Percentiles rank a stretch among this genome's conserved stretches.
Conservation (phyloP, 1,140 invertebrate genomes). For the Zelostemma sp. region DNA sequence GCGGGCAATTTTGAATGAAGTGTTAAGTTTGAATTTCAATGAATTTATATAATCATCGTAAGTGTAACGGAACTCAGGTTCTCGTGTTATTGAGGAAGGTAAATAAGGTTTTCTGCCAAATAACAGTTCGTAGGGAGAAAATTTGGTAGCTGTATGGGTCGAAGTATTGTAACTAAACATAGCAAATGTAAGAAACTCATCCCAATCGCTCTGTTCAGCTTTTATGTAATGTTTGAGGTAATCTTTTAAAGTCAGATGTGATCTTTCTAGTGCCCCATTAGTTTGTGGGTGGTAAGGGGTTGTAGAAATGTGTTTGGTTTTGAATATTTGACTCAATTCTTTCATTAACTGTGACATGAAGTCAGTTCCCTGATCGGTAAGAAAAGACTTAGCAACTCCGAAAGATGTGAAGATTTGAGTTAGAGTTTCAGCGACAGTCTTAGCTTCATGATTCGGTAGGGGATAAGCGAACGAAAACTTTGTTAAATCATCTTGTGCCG, state of each 20-base stretch:
- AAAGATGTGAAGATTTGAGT: conserved; percentile 42
- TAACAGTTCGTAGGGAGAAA: conserved; percentile 7
- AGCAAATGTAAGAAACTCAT: conserved; percentile 54
- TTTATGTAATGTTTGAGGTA: conserved; percentile 63
- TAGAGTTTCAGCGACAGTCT: conserved; percentile 33
- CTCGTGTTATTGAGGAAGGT: conserved; percentile 8
- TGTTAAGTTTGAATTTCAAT: conserved; percentile 11
- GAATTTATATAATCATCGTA: conserved; percentile 16
- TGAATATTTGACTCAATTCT: conserved; percentile 41
- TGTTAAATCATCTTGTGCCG: conserved; percentile 18
- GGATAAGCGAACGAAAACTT: conserved; percentile 27
- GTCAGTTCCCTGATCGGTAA: conserved; percentile 54
- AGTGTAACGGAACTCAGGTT: conserved; percentile 13
- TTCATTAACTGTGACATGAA: conserved; percentile 46
- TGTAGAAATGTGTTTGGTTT: conserved; percentile 32
- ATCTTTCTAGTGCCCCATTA: conserved; percentile 27
- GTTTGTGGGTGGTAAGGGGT: conserved; percentile 37
- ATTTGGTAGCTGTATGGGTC: conserved; percentile 43
- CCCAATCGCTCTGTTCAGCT: conserved; percentile 57
- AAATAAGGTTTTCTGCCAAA: conserved; percentile 9
- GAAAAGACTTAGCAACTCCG: conserved; percentile 48
- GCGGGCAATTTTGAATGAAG: conserved; percentile 4
- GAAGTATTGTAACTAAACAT: conserved; percentile 61
- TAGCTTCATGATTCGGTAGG: conserved; percentile 36
- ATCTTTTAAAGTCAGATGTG: conserved; percentile 54